A percentile compares a stretch with the other conserved stretches of the same genome.
Conservation (phyloP, 2,888 invertebrate genomes). For the Cantharis flavilabris region DNA sequence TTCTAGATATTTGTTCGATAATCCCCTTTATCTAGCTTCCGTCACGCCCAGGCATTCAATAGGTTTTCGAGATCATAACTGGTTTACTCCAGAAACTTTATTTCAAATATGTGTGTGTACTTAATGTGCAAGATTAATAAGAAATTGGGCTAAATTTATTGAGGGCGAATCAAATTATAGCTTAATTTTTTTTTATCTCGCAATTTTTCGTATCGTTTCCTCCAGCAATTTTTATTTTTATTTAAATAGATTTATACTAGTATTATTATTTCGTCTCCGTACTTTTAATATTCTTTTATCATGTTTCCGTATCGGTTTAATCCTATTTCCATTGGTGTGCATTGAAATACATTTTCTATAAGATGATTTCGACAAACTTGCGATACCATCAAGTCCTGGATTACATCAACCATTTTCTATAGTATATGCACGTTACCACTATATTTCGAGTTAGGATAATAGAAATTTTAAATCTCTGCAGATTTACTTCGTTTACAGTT, state of each 20-base stretch:
- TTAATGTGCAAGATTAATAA: not conserved
- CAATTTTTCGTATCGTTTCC: not conserved
- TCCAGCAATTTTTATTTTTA: not conserved
- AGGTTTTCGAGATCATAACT: constrained; percentile 5
- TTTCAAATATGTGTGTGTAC: not conserved
- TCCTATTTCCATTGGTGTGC: constrained; percentile 48
- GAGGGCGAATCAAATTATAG: not conserved
- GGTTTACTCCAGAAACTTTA: not conserved
- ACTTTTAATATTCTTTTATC: not conserved
- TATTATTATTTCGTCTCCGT: not conserved
- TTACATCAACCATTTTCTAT: constrained; percentile 41
- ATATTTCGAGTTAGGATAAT: not conserved
- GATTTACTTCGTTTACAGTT: not conserved
- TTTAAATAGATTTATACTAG: not conserved
- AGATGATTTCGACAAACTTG: constrained; percentile 43
- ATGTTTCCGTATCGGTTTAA: constrained; percentile 28
- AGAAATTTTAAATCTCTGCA: not conserved
- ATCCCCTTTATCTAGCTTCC: constrained; percentile 23
- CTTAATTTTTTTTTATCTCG: not conserved
- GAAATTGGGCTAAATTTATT: not conserved
- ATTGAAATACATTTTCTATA: constrained; percentile 39
- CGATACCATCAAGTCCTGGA: constrained; percentile 44
- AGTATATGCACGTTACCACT: not conserved
- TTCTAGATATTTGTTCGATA: constrained; percentile 27
- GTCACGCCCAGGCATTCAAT: constrained; percentile 11